Base-by-base conservation (phyloP, 2,888 invertebrate genomes). In the Zygogramma bicolorata region DNA sequence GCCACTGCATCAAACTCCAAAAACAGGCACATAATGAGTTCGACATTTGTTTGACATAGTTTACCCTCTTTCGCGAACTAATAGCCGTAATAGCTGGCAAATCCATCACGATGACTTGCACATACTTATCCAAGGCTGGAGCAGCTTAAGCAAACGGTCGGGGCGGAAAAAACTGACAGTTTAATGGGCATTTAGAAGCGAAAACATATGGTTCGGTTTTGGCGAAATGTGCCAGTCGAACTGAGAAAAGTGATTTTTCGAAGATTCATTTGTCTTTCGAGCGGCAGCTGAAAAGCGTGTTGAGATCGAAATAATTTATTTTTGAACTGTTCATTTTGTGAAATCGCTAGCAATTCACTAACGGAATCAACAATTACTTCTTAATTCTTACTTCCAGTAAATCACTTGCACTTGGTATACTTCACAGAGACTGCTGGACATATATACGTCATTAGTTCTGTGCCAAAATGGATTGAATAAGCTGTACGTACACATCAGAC, bases 21-120 rank as follows among this genome's bases (percentile, higher is more conserved):
- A 62, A 38, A 42, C 53, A 18, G 57, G 46, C 49, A 49, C 6
- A 34, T 70, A 73, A 71, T 66, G 72, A 74, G 57, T 75, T 73
- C 76, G 65, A 75, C 76, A 75, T 74, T 75, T 73, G 74, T 72
- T 70, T 71, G 70, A 74, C 67, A 72, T 49, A 66, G 40, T 71
- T 67, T n/a, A 42, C 42, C 71, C 68, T 70, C 70, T 58, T 69
- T 34, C 46, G 53, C 46, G 49, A 49, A 70, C 62, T 78, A 80
- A 78, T 77, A 74, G 78, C 70, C 61, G 75, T 66, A 70, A 66
- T 66, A 65, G 62, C 67, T 71, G 71, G 66, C 79, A 75, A 78
- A 81, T 80, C 75, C 78, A 69, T 75, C 76, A 75, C 60, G 57
- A 68, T 81, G 80, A 81, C 79, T 80, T 77, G 80, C 81, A 74